Evolutionary conservation across 35 echinoderm and acorn worm genomes (phyloP), one percentile per base, ranked within the genome.

Genomic region (Diadema setosum): DNA sequence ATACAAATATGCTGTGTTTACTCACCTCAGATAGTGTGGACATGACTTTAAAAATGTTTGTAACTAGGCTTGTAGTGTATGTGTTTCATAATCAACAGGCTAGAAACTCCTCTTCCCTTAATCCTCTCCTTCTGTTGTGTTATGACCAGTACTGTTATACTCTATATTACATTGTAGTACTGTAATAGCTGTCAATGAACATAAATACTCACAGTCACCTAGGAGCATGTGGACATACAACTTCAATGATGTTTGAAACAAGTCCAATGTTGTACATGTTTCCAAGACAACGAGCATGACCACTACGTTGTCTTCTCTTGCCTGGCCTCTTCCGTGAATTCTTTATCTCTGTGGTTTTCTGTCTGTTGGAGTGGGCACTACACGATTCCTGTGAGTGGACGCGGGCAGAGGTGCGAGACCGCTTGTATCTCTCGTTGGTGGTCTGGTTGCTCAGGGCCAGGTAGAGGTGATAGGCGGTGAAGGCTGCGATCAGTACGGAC

Each of bases 341-440:
- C 37, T 78, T 39, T 44, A n/a, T 34, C 40, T 44, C 37, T 12
- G 7, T 36, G 14, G 1, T 20, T 39, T 78, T 1, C 27, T 4
- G 34, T 44, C 73, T 78, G 2, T 21, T 78, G 18, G 33, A 39
- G 15, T 21, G 37, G 5, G 35, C 30, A 73, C 39, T 15, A 32
- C 73, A 44, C 9, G 24, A 21, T n/a, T 44, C 34, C 0, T 11
- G 39, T 25, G 37, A 41, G 39, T 42, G 9, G 48, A 52, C 73
- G 15, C 43, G 32, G 12, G 36, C 0, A 7, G 5, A 25, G 69
- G 20, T 36, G 24, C 60, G 58, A 8, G 88, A 52, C 57, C 65
- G 20, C 75, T 95, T 95, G 75, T 95, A 96, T 48, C 94, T 84
- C 83, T 96, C 94, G 43, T 96, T 96, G 29, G 94, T 96, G 25